Conservation (phyloP, 1,140 invertebrate species). For the Heliothis subflexa region DNA sequence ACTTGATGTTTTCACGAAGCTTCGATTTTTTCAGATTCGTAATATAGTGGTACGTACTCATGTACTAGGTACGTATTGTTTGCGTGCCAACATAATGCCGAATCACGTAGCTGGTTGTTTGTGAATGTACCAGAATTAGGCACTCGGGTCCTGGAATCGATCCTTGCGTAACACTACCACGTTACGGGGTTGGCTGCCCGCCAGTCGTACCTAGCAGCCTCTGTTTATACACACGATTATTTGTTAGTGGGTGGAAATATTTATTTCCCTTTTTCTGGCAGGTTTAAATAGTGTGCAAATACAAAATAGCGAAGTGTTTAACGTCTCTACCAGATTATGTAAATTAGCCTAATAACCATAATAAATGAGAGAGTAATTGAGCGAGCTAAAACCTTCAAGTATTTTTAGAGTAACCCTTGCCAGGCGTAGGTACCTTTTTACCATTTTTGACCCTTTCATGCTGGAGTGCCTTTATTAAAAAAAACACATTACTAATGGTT, state of each 20-base stretch:
- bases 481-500: slow-evolving; percentile 19
- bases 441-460: slow-evolving; percentile 17
- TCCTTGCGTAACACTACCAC: slow-evolving; percentile 50
- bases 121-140: slow-evolving; percentile 49
- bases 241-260: slow-evolving; percentile 11
- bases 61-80: slow-evolving; percentile 34
- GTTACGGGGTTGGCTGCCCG: slow-evolving; percentile 49
- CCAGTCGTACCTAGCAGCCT: slow-evolving; percentile 45
- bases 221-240: slow-evolving; percentile 44
- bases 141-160: slow-evolving; percentile 48
- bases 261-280: slow-evolving; percentile 2
- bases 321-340: neutral
- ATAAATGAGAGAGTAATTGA: neutral
- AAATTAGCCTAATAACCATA: slow-evolving; percentile 13
- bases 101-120: slow-evolving; percentile 42
- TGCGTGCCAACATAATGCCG: slow-evolving; percentile 43
- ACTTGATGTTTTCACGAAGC: slow-evolving; percentile 35
- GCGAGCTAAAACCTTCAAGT: neutral
- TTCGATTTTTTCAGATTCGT: slow-evolving; percentile 11
- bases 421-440: slow-evolving; percentile 35
- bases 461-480: slow-evolving; percentile 31
- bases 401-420: slow-evolving; percentile 27
- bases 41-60: slow-evolving; percentile 10
- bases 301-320: too few species aligned
- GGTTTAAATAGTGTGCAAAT: neutral